Percentiles rank a stretch among this genome's conserved stretches.
Evolutionary conservation across 2,888 invertebrate genomes (phyloP).

Genomic region (Protophormia terraenovae): DNA sequence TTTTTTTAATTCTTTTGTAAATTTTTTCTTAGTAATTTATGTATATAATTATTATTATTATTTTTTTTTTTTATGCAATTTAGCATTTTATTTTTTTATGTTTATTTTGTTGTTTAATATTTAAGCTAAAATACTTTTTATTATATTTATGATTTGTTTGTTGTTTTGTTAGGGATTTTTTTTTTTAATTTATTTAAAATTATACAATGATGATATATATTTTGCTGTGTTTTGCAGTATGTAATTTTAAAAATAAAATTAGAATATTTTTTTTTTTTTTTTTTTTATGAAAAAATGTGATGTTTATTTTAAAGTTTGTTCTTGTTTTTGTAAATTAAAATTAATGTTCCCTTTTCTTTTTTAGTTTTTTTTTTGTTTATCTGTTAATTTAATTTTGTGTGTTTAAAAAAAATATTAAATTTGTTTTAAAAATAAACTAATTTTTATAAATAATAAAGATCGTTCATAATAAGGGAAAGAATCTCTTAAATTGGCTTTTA

Average conservation of each 20-base stretch:
- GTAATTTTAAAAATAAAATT: constrained; percentile 1
- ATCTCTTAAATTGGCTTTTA: constrained; percentile 53
- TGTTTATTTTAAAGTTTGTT: constrained; percentile 27
- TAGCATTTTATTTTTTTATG: constrained; percentile 28
- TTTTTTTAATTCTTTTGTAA: constrained; percentile 36
- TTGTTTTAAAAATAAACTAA: background rate
- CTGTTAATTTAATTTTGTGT: background rate
- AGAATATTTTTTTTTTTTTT: background rate
- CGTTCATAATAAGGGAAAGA: constrained; percentile 25
- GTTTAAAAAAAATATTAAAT: background rate
- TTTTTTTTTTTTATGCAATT: constrained; percentile 24
- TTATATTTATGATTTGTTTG: constrained; percentile 36
- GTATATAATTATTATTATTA: background rate
- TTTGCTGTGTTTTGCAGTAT: constrained; percentile 30
- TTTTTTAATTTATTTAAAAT: constrained; percentile 48
- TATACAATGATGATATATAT: constrained; percentile 59
- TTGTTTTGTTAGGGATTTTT: background rate
- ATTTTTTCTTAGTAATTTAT: constrained; percentile 25
- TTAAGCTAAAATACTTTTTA: constrained; percentile 67
- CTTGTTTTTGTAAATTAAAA: background rate
- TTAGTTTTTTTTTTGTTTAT: background rate
- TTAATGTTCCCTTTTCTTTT: constrained; percentile 36
- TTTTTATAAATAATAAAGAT: constrained; percentile 20
- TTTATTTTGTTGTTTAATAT: constrained; percentile 30
- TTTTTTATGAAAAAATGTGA: constrained; percentile 19